A percentile compares a stretch with the other conserved stretches of the same genome.
These are phyloP conservation scores for Peromyscus melanophrys DNA, from an alignment of 2,797 vertebrate species.

Conservation along the genomic window DNA sequence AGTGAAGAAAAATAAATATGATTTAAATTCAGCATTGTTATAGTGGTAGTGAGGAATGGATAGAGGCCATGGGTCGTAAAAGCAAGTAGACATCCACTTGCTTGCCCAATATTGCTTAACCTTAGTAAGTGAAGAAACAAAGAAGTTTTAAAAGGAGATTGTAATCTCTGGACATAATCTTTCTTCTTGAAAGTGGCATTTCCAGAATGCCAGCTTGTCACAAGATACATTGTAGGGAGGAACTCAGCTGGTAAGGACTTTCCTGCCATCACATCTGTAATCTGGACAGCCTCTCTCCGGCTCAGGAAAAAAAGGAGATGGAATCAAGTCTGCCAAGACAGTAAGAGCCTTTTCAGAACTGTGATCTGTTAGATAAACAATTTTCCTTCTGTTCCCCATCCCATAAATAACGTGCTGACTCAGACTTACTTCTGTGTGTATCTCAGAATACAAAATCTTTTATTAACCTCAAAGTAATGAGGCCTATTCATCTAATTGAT, in stretches of 20 bases:
- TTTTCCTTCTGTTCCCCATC: constrained; percentile 47
- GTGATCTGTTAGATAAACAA: constrained; percentile 37
- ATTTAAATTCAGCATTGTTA: constrained; percentile 5
- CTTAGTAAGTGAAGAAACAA: not conserved
- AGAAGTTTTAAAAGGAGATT: not conserved
- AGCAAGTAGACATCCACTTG: not conserved
- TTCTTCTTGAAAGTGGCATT: constrained; percentile 13
- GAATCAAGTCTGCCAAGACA: constrained; percentile 22
- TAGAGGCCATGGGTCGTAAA: not conserved
- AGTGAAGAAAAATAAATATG: constrained; percentile 15
- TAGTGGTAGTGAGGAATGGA: too few relatives aligned
- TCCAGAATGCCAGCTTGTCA: not conserved
- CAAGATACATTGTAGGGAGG: not conserved
- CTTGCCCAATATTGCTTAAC: not conserved
- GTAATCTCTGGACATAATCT: constrained; percentile 11
- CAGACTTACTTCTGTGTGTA: constrained; percentile 63
- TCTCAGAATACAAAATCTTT: constrained; percentile 74
- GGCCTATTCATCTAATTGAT: constrained; percentile 66
- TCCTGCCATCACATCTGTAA: not conserved
- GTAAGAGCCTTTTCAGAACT: constrained; percentile 47
- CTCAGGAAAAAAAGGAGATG: not conserved
- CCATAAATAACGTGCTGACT: constrained; percentile 64
- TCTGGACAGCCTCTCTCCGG: not conserved
- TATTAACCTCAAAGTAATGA: constrained; percentile 75
- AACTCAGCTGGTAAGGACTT: not conserved